Evolutionary conservation across 2,797 vertebrate species (phyloP), one percentile per base, ranked within the genome.

Genomic region (Synanceia verrucosa): DNA sequence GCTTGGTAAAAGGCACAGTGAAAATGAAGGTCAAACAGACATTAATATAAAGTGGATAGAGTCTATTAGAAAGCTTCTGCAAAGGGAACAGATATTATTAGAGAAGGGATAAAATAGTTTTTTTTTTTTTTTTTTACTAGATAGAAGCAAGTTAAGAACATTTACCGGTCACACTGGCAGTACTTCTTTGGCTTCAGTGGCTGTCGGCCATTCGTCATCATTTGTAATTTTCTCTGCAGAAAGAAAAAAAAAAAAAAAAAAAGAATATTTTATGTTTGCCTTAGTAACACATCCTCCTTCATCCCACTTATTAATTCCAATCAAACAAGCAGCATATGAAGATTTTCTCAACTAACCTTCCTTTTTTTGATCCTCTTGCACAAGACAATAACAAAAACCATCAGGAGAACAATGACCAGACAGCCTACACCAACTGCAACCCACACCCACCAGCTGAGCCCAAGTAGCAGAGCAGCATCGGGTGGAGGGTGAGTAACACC

Each of bases 161-260:
- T 85, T 82, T 89, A 94, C 94, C 85, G 28, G 53, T 69, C 47
- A 85, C 94, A 95, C 26, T 91, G 69, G 86, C 94, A 94, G 90
- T 83, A 94, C 41, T 66, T 26, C 19, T 60, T 88, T 36, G 80
- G 12, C 33, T 18, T 82, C 36, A 76, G 57, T 2, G 36, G 64
- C 23, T 76, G 61, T 21, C 44, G 70, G 66, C 39, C 23, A 1
- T 70, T 83, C 70, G 62, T 93, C 78, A 83, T 75, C 52, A 47
- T 86, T 29, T 9, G 77, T 33, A 60, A 5, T 72, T 31, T 87
- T 60, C 31, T 90, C 92, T 94, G 53, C 1, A 41, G 41, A 23
- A 33, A 11, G 39, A 77, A 58, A 76, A 26, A 76, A 31, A 28
- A 34, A 31, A 28, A 34, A 37, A 29, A 48, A 1, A 26, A 53